A percentile compares a stretch with the other conserved stretches of the same genome.
Conservation (phyloP, 2,797 vertebrate genomes). For the Gadopsis marmoratus region DNA sequence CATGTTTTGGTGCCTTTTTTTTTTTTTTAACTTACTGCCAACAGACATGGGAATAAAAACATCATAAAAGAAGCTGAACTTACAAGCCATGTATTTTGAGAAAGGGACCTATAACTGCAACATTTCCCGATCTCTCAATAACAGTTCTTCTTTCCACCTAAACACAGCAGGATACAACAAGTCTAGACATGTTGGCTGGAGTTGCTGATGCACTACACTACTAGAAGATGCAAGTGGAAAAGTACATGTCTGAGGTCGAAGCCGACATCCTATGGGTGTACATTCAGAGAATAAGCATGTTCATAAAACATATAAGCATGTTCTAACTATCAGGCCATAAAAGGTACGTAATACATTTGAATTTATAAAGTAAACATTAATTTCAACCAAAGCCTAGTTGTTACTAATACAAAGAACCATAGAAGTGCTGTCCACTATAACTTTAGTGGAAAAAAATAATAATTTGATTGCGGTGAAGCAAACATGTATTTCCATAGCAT, state of each 20-base stretch:
- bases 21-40: neutral
- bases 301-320: neutral
- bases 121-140: neutral
- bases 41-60: neutral
- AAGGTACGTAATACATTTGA: neutral
- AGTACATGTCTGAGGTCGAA: neutral
- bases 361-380: neutral
- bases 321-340: neutral
- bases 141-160: neutral
- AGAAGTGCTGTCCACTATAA: neutral
- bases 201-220: neutral
- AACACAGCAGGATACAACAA: neutral
- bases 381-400: neutral
- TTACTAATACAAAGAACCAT: neutral
- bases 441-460: neutral
- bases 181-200: neutral
- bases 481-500: neutral
- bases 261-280: neutral
- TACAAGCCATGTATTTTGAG: neutral
- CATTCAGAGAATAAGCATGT: neutral
- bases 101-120: neutral
- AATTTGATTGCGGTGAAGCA: neutral
- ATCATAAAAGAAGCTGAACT: conserved; percentile 3
- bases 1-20: neutral
- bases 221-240: neutral